Conservation (phyloP, 2,888 invertebrate genomes). For the Cheilosia soror region DNA sequence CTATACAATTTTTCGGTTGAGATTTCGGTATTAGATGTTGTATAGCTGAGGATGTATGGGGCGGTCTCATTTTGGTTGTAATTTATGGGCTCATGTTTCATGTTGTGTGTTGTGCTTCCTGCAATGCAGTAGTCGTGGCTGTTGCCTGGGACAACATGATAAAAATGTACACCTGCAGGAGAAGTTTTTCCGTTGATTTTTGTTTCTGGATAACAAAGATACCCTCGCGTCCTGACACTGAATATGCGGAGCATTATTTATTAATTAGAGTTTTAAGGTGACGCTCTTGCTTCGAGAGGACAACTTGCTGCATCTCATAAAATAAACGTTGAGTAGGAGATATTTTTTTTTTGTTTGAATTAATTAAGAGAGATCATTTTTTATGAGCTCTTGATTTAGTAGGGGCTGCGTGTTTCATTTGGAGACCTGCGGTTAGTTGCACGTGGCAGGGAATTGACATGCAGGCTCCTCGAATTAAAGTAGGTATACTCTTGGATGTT, state of each 20-base stretch:
- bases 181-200: conserved; percentile 10
- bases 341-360: conserved; percentile 29
- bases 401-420: not conserved
- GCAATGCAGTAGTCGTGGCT: conserved; percentile 62
- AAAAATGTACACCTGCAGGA: conserved; percentile 69
- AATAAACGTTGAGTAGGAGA: conserved; percentile 27
- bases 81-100: conserved; percentile 74
- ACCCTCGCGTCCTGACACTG: not conserved
- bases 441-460: too few species aligned
- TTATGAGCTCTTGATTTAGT: conserved; percentile 35
- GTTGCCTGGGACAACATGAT: conserved; percentile 64
- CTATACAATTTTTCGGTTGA: too few species aligned
- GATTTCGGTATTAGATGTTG: conserved; percentile 48
- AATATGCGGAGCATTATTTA: conserved; percentile 57
- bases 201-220: conserved; percentile 1
- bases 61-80: conserved; percentile 66
- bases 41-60: conserved; percentile 9
- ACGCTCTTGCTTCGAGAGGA: conserved; percentile 20
- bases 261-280: conserved; percentile 67
- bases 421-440: too few species aligned
- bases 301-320: conserved; percentile 21
- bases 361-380: conserved; percentile 51
- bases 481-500: too few species aligned
- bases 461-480: too few species aligned
- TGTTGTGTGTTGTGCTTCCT: conserved; percentile 65